Percentiles rank a stretch among this genome's conserved stretches.
Conservation (phyloP, 2,888 invertebrate genomes). For the Argyra leucocephala region DNA sequence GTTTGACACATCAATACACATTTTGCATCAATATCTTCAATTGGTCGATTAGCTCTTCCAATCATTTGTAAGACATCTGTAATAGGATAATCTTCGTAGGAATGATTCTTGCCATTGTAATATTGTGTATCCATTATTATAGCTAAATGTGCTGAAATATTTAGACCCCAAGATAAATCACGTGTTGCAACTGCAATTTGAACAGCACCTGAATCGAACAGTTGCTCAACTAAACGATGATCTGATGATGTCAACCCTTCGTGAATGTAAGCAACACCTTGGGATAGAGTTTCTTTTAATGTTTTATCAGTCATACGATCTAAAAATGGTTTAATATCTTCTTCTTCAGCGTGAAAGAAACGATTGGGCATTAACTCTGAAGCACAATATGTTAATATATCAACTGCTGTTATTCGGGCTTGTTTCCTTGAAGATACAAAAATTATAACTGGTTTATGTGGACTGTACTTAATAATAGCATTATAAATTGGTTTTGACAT, state of each 20-base stretch:
- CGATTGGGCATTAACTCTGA: slow-evolving; percentile 77
- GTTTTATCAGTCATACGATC: slow-evolving; percentile 81
- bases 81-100: slow-evolving; percentile 96
- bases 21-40: slow-evolving; percentile 84
- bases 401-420: slow-evolving; percentile 88
- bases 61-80: slow-evolving; percentile 97
- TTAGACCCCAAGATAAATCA: slow-evolving; percentile 86
- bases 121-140: slow-evolving; percentile 94
- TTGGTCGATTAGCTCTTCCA: slow-evolving; percentile 87
- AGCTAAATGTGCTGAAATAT: slow-evolving; percentile 84
- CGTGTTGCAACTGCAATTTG: slow-evolving; percentile 86
- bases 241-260: slow-evolving; percentile 83
- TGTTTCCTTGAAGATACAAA: slow-evolving; percentile 88
- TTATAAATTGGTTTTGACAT: slow-evolving; percentile 98
- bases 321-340: slow-evolving; percentile 80
- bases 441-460: slow-evolving; percentile 74
- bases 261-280: slow-evolving; percentile 95
- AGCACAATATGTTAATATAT: slow-evolving; percentile 85
- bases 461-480: slow-evolving; percentile 74
- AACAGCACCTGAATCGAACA: slow-evolving; percentile 87
- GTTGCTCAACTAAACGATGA: slow-evolving; percentile 80
- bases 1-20: slow-evolving; percentile 95
- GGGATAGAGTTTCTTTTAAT: slow-evolving; percentile 80
- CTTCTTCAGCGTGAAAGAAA: slow-evolving; percentile 81
- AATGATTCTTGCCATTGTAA: slow-evolving; percentile 72